phyloP scores from a whole-genome alignment of 2,113 vertebrate genomes.

The Beaufortia kweichowensis region DNA sequence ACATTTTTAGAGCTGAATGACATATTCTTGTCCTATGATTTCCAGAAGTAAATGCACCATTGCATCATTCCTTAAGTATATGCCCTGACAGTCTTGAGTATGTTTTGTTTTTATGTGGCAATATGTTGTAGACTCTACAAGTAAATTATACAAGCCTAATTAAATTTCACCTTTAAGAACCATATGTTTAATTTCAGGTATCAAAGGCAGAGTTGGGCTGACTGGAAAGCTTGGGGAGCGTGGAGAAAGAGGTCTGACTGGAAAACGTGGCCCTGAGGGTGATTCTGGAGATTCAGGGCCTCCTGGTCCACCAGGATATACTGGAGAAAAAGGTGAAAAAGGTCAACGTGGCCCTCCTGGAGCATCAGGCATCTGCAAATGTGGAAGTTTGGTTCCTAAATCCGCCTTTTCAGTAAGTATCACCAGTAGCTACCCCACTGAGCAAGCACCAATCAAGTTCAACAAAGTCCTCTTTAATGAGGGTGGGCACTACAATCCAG shows the following conservation, averaged over 20 bases:
- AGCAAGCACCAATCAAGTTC: constrained; percentile 89
- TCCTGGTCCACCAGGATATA: constrained; percentile 74
- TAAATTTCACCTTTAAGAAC: background rate
- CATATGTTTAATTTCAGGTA: constrained; percentile 77
- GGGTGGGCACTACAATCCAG: constrained; percentile 89
- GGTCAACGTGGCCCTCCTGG: constrained; percentile 82
- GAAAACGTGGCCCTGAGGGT: constrained; percentile 88
- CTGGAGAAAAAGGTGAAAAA: constrained; percentile 83
- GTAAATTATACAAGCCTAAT: too few species aligned
- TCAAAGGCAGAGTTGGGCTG: constrained; percentile 86
- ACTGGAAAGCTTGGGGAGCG: constrained; percentile 84
- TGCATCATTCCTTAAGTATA: background rate
- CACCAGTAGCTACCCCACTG: constrained; percentile 93
- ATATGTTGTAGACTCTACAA: too few species aligned
- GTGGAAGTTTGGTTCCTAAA: constrained; percentile 88
- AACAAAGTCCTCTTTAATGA: constrained; percentile 96
- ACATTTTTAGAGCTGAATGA: background rate
- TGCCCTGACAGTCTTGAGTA: background rate
- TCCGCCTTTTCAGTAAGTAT: constrained; percentile 96
- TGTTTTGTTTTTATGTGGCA: background rate
- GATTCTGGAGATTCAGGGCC: constrained; percentile 78
- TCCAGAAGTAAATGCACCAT: background rate
- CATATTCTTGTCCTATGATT: background rate
- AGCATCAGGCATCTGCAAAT: constrained; percentile 83
- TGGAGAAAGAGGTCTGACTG: constrained; percentile 85